Conservation (phyloP, 2,888 invertebrate genomes). For the Cantharis rufa region DNA sequence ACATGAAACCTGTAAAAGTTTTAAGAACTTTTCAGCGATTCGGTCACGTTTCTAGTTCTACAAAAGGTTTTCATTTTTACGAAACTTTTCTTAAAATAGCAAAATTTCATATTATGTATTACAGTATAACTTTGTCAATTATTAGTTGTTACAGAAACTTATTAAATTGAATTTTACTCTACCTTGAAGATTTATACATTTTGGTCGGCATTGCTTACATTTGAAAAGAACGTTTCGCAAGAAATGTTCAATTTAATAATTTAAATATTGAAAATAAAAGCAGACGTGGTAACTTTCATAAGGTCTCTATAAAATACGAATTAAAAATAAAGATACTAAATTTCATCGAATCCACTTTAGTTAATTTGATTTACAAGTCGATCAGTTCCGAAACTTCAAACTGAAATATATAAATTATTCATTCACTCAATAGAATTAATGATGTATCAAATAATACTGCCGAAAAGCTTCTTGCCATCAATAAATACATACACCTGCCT, state of each 20-base stretch:
- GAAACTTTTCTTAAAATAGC: neutral
- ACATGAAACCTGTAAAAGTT: slow-evolving; percentile 19
- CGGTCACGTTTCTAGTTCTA: slow-evolving; percentile 16
- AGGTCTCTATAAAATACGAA: neutral
- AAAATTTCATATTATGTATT: neutral
- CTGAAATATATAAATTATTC: slow-evolving; percentile 2
- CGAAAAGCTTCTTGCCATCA: neutral
- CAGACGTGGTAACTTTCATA: neutral
- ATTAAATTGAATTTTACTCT: neutral
- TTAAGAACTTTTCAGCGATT: slow-evolving; percentile 10
- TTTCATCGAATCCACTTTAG: neutral
- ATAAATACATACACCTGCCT: neutral
- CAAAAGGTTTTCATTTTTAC: neutral
- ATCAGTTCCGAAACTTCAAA: neutral
- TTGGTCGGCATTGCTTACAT: neutral
- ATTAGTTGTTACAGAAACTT: neutral
- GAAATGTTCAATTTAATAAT: neutral
- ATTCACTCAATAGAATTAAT: neutral
- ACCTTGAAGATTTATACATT: neutral
- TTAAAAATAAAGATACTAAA: slow-evolving; percentile 1
- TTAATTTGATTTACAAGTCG: slow-evolving; percentile 5
- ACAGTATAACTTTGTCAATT: neutral
- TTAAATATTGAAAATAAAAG: neutral
- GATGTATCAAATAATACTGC: neutral
- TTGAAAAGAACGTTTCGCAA: neutral